Evolutionary conservation across 2,113 vertebrate genomes (phyloP), one percentile per base, ranked within the genome.

Genomic region (Zosterops hypoxanthus): DNA sequence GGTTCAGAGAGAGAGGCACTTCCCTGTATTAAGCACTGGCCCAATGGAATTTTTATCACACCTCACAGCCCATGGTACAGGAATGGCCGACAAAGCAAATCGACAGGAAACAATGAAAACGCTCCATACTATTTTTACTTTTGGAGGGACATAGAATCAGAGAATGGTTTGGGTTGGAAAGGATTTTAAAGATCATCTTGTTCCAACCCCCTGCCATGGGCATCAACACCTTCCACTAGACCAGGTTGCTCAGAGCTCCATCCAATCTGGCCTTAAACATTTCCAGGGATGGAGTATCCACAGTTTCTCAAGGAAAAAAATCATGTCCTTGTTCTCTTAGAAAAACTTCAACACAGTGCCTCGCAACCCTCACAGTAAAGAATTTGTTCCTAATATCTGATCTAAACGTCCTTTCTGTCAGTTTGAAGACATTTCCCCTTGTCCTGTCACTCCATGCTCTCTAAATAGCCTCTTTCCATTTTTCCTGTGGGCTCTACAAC

Each of bases 351-450:
- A 39, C 39, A 39, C 33, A n/a, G 11, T 0, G 60, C 20, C 11
- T 68, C 33, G 25, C 3, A 4, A 29, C 7, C 4, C 16, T n/a
- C n/a, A 25, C 16, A 60, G 6, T 4, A 12, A 60, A 52, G 5
- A 28, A 8, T 20, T 12, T 64, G 13, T 53, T 55, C 29, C 46
- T 24, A 60, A 18, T 82, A 18, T 46, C 61, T 29, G 14, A n/a
- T 29, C 53, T 47, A 75, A 82, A 25, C 17, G 16, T 31, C 5
- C 4, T 34, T 12, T 81, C 19, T 36, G 25, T 24, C 23, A 34
- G 6, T 68, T 14, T 68, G 28, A 53, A 75, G n/a, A 11, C 24
- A 6, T 53, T 68, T 0, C 0, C 16, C 20, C n/a, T 46, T n/a
- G 10, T 11, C 17, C n/a, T 47, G 29, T 26, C 24, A 31, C 46